These are phyloP conservation scores for Aphrocallistes beatrix DNA, from an alignment of 37 sponge, comb jelly and placozoan species.

Conservation along the genomic window DNA sequence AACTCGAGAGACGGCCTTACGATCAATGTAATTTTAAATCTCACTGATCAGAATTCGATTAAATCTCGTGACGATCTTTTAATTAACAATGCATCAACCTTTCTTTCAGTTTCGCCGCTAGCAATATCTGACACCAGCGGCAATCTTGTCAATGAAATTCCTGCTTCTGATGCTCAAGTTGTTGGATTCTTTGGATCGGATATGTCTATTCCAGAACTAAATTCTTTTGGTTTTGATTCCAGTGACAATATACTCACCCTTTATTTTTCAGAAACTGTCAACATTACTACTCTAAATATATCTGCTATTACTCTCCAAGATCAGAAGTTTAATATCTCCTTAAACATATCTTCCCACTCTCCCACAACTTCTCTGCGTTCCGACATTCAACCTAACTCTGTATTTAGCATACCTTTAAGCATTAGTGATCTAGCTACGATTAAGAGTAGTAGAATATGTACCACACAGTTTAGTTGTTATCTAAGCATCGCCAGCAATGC, in stretches of 20 bases:
- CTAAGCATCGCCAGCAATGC: conserved; percentile 32
- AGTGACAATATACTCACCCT: conserved; percentile 31
- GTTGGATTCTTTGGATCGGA: conserved; percentile 39
- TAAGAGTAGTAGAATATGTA: not conserved
- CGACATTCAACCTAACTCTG: not conserved
- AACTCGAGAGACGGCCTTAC: not conserved
- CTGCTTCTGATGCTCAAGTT: conserved; percentile 26
- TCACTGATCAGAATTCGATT: not conserved
- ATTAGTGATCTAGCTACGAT: not conserved
- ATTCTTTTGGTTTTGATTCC: conserved; percentile 47
- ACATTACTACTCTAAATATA: conserved; percentile 32
- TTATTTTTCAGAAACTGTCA: conserved; percentile 66
- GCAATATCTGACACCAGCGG: conserved; percentile 51
- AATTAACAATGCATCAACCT: conserved; percentile 21
- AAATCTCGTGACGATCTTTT: not conserved
- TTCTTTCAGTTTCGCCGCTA: conserved; percentile 23
- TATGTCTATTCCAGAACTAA: conserved; percentile 42
- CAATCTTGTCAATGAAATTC: conserved; percentile 33
- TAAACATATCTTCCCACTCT: not conserved
- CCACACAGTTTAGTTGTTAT: conserved; percentile 27
- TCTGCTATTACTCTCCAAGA: conserved; percentile 48
- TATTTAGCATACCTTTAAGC: not conserved
- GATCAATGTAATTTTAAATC: not conserved
- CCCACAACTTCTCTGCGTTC: not conserved
- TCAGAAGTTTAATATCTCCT: conserved; percentile 13